Evolutionary conservation across 2,888 invertebrate species (phyloP).

Genomic region (Iphiclides podalirius): DNA sequence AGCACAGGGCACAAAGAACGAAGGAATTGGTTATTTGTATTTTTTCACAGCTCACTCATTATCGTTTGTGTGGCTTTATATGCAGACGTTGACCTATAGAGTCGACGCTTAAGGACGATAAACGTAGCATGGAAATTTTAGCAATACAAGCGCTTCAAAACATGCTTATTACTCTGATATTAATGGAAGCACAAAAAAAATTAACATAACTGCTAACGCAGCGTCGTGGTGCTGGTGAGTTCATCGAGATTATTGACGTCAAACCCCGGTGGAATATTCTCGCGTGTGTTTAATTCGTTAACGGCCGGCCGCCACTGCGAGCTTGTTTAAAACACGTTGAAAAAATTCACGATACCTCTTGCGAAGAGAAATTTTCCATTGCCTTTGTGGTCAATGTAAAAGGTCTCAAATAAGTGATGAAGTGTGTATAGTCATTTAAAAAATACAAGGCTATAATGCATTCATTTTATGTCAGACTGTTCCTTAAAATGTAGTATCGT

Average conservation of each 20-base stretch:
- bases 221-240: not conserved
- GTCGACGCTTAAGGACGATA: too few species aligned
- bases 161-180: not conserved
- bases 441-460: too few species aligned
- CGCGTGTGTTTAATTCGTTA: not conserved
- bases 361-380: not conserved
- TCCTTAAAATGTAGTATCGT: too few species aligned
- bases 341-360: not conserved
- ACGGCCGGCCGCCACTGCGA: not conserved
- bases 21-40: too few species aligned
- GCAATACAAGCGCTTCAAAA: not conserved
- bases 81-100: too few species aligned
- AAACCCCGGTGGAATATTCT: constrained; percentile 3
- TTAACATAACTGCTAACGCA: not conserved
- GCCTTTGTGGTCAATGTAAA: too few species aligned
- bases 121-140: not conserved
- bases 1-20: too few species aligned
- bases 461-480: too few species aligned
- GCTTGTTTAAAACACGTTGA: not conserved
- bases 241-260: constrained; percentile 11
- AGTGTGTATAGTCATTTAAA: too few species aligned
- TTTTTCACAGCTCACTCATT: too few species aligned
- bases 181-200: not conserved
- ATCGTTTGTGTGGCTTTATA: too few species aligned
- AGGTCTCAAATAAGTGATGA: too few species aligned